phyloP scores from a whole-genome alignment of 2,888 invertebrate species.

The Exephanes ischioxanthus region DNA sequence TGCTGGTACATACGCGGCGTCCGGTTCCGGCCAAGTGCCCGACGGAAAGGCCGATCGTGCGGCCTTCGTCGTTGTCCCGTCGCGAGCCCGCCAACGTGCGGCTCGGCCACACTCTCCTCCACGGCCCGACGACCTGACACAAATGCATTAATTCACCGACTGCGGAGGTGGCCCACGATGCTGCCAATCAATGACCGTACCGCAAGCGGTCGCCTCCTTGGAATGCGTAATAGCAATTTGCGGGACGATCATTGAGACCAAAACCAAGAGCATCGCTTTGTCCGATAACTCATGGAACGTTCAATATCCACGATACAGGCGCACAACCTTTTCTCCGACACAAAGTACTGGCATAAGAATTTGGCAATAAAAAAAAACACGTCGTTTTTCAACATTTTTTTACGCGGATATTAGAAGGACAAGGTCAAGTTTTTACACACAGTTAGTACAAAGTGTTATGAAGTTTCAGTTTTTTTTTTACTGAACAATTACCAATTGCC shows the following conservation, averaged over 20 bases:
- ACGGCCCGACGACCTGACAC: conserved; percentile 69
- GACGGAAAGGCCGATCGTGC: conserved; percentile 59
- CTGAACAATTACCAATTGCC: no score
- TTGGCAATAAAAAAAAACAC: no score
- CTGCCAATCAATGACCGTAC: conserved; percentile 73
- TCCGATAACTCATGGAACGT: conserved; percentile 25
- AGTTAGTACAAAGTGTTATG: no score
- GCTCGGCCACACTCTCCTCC: conserved; percentile 42
- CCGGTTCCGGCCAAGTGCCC: conserved; percentile 47
- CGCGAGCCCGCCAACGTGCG: conserved; percentile 16
- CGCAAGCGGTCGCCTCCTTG: conserved; percentile 67
- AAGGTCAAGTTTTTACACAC: no score
- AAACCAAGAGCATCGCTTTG: neutral
- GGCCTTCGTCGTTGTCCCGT: conserved; percentile 63
- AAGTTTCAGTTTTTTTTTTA: no score
- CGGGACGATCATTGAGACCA: conserved; percentile 61
- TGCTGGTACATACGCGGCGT: conserved; percentile 48
- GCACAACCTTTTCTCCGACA: no score
- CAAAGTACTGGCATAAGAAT: no score
- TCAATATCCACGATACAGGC: neutral
- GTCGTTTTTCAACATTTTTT: no score
- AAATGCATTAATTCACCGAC: conserved; percentile 70
- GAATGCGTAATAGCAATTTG: conserved; percentile 73
- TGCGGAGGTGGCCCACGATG: conserved; percentile 48
- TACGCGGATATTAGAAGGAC: no score